phyloP scores from a whole-genome alignment of 2,797 vertebrate species.

The Lutjanus campechanus region DNA sequence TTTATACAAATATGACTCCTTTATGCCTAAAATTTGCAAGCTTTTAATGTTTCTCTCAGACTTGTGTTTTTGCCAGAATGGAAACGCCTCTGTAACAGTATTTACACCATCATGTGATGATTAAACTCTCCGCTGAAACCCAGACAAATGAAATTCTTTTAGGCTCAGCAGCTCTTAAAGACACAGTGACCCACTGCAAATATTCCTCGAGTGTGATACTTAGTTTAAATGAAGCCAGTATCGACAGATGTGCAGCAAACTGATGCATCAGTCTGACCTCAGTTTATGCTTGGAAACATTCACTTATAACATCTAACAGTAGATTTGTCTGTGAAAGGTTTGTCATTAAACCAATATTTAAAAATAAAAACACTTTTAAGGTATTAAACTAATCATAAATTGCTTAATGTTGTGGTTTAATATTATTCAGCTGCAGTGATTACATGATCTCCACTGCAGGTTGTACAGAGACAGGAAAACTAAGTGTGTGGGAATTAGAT shows the following conservation, averaged over 20 bases:
- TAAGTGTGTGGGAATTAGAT: too few relatives aligned
- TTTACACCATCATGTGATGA: conserved; percentile 1
- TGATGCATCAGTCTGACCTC: neutral
- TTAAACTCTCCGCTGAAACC: conserved; percentile 17
- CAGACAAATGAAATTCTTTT: conserved; percentile 4
- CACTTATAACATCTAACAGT: neutral
- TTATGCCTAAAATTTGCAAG: neutral
- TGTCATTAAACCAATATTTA: neutral
- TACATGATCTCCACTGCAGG: neutral
- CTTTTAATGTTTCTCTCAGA: conserved; percentile 1
- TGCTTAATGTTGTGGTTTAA: neutral
- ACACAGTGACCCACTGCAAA: neutral
- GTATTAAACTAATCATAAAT: neutral
- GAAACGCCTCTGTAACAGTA: neutral
- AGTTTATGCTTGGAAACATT: neutral
- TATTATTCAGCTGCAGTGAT: too few relatives aligned
- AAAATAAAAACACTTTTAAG: neutral
- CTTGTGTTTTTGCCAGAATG: neutral
- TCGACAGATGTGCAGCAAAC: neutral
- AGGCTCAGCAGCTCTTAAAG: conserved; percentile 8
- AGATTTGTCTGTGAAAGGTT: neutral
- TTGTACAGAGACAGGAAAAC: neutral
- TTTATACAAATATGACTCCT: neutral
- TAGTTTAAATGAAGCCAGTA: neutral
- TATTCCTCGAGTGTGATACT: neutral